phyloP scores from a whole-genome alignment of 2,888 invertebrate species.

The Osedax frankpressi region DNA sequence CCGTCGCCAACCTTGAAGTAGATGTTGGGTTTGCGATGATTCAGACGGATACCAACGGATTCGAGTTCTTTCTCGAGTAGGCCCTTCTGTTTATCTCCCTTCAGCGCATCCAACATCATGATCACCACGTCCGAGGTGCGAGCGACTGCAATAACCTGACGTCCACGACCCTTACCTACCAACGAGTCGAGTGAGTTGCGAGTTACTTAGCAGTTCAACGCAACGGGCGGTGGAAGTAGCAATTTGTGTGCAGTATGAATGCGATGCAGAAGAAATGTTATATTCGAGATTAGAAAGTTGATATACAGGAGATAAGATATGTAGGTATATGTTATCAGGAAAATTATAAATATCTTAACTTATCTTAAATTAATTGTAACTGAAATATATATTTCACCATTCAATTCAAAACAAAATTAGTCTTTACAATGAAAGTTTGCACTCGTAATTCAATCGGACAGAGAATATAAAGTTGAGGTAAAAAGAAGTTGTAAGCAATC shows the following conservation, averaged over 20 bases:
- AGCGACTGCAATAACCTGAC: conserved; percentile 95
- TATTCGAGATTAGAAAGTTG: too few relatives aligned
- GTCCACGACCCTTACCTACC: conserved; percentile 73
- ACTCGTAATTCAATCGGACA: neutral
- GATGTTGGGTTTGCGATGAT: conserved; percentile 87
- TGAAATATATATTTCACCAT: neutral
- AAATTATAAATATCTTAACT: too few relatives aligned
- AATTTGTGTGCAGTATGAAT: too few relatives aligned
- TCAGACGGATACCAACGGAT: conserved; percentile 89
- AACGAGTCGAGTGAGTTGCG: too few relatives aligned
- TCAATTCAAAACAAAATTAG: conserved; percentile 6
- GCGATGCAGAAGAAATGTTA: too few relatives aligned
- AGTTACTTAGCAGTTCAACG: too few relatives aligned
- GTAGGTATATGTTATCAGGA: too few relatives aligned
- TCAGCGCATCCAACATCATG: conserved; percentile 98
- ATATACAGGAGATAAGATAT: too few relatives aligned
- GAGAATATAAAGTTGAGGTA: neutral
- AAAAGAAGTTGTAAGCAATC: neutral
- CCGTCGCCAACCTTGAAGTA: conserved; percentile 83
- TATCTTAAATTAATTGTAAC: too few relatives aligned
- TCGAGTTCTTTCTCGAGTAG: conserved; percentile 87
- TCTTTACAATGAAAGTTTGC: conserved; percentile 10
- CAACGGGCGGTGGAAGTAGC: too few relatives aligned
- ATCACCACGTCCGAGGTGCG: conserved; percentile 91
- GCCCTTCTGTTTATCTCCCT: conserved; percentile 81